Conservation (phyloP, 1,140 invertebrate genomes). For the Olivierus martensii region DNA sequence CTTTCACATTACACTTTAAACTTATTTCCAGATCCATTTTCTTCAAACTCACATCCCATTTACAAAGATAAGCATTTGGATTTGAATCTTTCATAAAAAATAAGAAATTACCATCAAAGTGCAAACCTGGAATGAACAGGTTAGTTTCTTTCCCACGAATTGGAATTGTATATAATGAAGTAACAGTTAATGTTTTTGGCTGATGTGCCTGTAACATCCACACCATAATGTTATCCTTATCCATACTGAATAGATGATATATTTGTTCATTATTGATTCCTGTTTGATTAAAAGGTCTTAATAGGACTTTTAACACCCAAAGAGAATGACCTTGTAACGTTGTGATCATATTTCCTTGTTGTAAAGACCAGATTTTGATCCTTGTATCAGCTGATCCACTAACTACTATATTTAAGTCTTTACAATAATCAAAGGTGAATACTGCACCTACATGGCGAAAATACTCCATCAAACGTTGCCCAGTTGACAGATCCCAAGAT, state of each 20-base stretch:
- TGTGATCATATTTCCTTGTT: constrained; percentile 28
- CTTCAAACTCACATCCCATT: constrained; percentile 17
- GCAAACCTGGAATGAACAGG: constrained; percentile 21
- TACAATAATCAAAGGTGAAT: constrained; percentile 32
- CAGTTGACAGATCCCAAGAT: constrained; percentile 15
- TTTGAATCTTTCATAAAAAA: constrained; percentile 20
- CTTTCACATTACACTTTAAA: constrained; percentile 21
- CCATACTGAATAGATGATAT: constrained; percentile 17
- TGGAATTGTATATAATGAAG: constrained; percentile 9
- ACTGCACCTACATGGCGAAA: constrained; percentile 32
- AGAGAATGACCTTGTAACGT: constrained; percentile 29
- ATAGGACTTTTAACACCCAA: constrained; percentile 22
- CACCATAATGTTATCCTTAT: constrained; percentile 16
- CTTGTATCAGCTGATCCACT: constrained; percentile 33
- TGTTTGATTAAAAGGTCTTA: constrained; percentile 9
- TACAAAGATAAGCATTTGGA: constrained; percentile 16
- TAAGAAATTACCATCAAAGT: constrained; percentile 18
- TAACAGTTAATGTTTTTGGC: constrained; percentile 15
- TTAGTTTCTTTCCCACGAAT: constrained; percentile 9
- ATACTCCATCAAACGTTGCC: constrained; percentile 23
- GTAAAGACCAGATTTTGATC: constrained; percentile 33
- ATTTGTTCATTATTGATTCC: constrained; percentile 7
- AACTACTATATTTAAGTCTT: constrained; percentile 30
- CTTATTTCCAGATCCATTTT: constrained; percentile 10
- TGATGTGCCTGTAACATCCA: constrained; percentile 2